phyloP scores from a whole-genome alignment of 2,113 vertebrate species.

The Lepisosteus osseus region DNA sequence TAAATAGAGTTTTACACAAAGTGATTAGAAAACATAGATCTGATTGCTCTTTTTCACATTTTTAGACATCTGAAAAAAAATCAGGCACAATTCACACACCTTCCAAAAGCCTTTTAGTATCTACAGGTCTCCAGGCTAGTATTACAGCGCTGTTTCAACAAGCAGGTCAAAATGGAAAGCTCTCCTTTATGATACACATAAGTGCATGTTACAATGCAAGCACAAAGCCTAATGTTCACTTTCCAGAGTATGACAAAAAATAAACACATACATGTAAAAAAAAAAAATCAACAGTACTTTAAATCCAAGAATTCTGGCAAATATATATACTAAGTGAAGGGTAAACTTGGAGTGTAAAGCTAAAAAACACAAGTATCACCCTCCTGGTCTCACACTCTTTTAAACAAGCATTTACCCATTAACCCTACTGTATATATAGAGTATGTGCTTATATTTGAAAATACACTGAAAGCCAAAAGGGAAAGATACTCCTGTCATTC shows the following conservation, averaged over 20 bases:
- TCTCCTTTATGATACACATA: not conserved
- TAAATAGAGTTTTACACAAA: conserved; percentile 56
- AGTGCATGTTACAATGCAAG: not conserved
- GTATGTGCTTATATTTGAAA: no score
- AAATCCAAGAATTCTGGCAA: not conserved
- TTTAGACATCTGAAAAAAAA: conserved; percentile 31
- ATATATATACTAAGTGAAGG: not conserved
- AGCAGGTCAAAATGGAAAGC: not conserved
- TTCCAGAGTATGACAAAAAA: conserved; percentile 1
- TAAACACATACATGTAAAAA: not conserved
- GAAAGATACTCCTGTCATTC: no score
- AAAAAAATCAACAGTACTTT: not conserved
- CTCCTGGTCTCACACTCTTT: no score
- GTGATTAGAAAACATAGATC: conserved; percentile 53
- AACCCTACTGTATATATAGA: no score
- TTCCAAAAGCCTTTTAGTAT: conserved; percentile 21
- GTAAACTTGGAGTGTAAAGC: not conserved
- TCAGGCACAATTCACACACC: conserved; percentile 51
- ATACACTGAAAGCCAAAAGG: no score
- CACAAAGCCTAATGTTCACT: not conserved
- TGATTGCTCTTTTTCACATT: conserved; percentile 41
- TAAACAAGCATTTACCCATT: no score
- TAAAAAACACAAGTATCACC: not conserved
- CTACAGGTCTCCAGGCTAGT: conserved; percentile 20
- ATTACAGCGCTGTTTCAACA: conserved; percentile 13